Base-by-base conservation (phyloP, 1,140 invertebrate species). In the Stegodyphus dumicola region DNA sequence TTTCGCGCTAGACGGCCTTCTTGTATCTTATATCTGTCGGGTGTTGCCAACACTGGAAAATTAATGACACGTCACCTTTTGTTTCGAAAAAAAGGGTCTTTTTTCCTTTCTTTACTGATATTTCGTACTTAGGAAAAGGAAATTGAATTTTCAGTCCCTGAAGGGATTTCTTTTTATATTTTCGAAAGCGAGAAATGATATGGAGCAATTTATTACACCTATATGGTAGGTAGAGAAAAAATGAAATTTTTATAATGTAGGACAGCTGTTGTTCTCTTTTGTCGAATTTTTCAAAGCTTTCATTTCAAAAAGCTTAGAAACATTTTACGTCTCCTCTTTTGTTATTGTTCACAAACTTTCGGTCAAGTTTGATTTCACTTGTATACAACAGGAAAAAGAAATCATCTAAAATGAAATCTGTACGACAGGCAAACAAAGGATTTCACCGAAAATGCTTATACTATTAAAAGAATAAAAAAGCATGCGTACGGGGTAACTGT, bases 101-200 rank as follows among this genome's bases (percentile, higher is more conserved):
- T 5, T 66, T 7, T 18, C 15, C 17, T 17, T n/a, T 15, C 15
- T 56, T 67, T 49, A 5, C 51, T 66, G 71, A 75, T 83, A 66
- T 75, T 66, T 67, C 52, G 79, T 33, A 75, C 71, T 83, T 83
- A 74, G 15, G 71, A 53, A 75, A 66, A 74, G 79, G 71, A 83
- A 83, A 83, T 83, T 83, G 79, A 83, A 83, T 83, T 83, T 83
- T 83, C 79, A 83, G 71, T 10, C 78, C 78, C 78, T 81, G 73
- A 83, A 83, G 71, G 79, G 79, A 83, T 74, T 83, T 49, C 33
- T 66, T 83, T 83, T 83, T 74, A 75, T 66, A 83, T 83, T 83
- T 83, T 74, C 49, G 60, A 6, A n/a, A 75, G 33, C 51, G 70
- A 81, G 71, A 83, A 83, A 73, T 75, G 79, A 83, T 83, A 75